Base-by-base conservation (phyloP, 2,888 invertebrate species). In the Phragmatobia fuliginosa region DNA sequence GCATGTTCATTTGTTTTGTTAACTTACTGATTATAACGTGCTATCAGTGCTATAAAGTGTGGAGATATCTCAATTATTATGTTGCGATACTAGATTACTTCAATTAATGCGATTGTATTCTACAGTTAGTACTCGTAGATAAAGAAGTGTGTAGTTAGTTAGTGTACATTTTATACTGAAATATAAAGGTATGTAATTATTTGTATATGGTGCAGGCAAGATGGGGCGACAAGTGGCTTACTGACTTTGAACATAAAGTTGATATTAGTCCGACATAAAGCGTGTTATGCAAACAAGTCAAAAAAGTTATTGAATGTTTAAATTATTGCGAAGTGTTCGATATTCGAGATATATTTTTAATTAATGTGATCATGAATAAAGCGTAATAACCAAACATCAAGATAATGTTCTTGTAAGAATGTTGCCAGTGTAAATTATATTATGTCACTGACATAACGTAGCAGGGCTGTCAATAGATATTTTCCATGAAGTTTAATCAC, bases 21-120 rank as follows among this genome's bases (percentile, higher is more conserved):
- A 58, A 67, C 11, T n/a, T 28, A 31, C 33, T 58, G 18, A 58
- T 68, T 25, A 33, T 68, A 75, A 61, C 70, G 67, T 58, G 60
- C 32, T 63, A 63, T 64, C 63, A 64, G 21, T 45, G 45, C 16
- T 32, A 21, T 41, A 10, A 62, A 62, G 25, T 49, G 49, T 52
- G 49, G 8, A 49, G 52, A 64, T 64, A 64, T 33, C n/a, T 32
- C n/a, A 16, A 33, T 33, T 33, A 8, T 52, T 64, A 33, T 64
- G 49, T 52, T 36, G 45, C 25, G 63, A 33, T 49, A 33, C 8
- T 63, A 32, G 33, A 38, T 41, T 28, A 28, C n/a, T 25, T 25
- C 18, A 33, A 52, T 49, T 33, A 49, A n/a, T 32, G 14, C 32
- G 49, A 63, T 33, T 49, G 41, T 64, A 16, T 52, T 52, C 11